phyloP scores from a whole-genome alignment of 1,140 invertebrate species.

The Alviniconcha marisindica region DNA sequence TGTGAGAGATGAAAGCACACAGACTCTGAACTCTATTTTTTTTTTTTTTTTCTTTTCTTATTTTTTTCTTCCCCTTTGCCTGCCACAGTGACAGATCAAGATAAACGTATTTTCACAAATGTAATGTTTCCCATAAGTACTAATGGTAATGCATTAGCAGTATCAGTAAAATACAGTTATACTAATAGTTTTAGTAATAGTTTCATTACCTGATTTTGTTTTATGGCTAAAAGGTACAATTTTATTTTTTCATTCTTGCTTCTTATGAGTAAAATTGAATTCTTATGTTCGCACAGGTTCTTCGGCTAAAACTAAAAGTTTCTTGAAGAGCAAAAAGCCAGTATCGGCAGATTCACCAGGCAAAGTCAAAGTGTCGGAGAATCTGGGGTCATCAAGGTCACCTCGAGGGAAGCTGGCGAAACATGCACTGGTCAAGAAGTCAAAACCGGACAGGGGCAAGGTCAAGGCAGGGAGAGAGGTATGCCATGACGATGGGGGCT shows the following conservation, averaged over 20 bases:
- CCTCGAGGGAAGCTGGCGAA: conserved; percentile 23
- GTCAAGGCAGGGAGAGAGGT: conserved; percentile 49
- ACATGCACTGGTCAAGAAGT: conserved; percentile 36
- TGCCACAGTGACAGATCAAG: no score
- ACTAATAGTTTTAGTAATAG: neutral
- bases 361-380: conserved; percentile 45
- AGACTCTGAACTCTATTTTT: no score
- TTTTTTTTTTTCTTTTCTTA: no score
- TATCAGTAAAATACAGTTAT: neutral
- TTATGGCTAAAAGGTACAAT: neutral
- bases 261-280: neutral
- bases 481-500: no score
- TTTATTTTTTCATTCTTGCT: neutral
- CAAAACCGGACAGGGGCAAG: conserved; percentile 33
- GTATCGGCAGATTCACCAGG: conserved; percentile 43
- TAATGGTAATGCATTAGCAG: no score
- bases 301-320: conserved; percentile 53
- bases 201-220: neutral
- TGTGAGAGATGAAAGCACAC: no score
- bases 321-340: conserved; percentile 59
- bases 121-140: no score
- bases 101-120: no score
- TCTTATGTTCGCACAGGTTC: neutral
- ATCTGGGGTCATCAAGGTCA: conserved; percentile 26
- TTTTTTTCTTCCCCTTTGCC: no score